A percentile compares a stretch with the other conserved stretches of the same genome.
Conservation (phyloP, 2,888 invertebrate genomes). For the Chymomyza fuscimana region DNA sequence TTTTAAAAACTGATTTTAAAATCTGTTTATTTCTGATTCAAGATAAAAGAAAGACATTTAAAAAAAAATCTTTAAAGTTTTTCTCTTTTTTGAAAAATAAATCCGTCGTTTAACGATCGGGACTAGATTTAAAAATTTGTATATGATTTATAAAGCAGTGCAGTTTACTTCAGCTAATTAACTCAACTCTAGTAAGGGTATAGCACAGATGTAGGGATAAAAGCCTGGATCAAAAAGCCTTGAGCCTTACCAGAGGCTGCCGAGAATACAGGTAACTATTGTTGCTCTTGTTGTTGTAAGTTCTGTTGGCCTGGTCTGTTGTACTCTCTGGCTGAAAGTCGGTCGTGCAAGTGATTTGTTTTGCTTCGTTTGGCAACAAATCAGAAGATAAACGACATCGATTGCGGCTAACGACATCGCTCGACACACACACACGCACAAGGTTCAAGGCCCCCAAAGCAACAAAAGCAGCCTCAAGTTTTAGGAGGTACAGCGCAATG, state of each 20-base stretch:
- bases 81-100: no score
- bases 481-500: neutral
- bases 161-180: neutral
- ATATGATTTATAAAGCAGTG: no score
- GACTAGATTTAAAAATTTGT: no score
- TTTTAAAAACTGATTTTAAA: no score
- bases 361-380: conserved; percentile 70
- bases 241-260: neutral
- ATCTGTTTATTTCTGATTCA: no score
- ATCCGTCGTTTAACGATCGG: no score
- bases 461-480: conserved; percentile 13
- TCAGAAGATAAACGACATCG: conserved; percentile 72
- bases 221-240: neutral
- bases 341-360: conserved; percentile 69
- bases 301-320: conserved; percentile 27
- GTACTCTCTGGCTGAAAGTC: conserved; percentile 35
- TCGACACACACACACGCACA: conserved; percentile 20
- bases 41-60: no score
- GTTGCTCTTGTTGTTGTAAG: conserved; percentile 40
- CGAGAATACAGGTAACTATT: neutral
- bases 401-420: conserved; percentile 66
- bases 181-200: neutral
- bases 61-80: no score
- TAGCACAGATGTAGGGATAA: neutral
- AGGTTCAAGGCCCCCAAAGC: conserved; percentile 5